These are phyloP conservation scores for Parazoanthus atlanticus DNA, from an alignment of 92 coral and sea anemone species.

Conservation along the genomic window DNA sequence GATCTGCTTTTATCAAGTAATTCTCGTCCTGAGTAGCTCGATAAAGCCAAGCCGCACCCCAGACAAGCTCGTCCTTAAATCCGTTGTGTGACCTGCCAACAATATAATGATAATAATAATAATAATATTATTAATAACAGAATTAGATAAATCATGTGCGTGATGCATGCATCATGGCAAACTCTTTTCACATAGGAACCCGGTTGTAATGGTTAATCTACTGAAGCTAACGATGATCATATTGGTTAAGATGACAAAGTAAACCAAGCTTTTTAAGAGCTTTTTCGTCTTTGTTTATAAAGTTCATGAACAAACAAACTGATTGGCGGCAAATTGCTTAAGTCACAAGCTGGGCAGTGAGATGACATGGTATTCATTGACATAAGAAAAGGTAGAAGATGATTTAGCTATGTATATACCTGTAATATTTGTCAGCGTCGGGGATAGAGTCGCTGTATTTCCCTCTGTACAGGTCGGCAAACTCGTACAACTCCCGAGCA, in stretches of 20 bases:
- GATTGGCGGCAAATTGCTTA: neutral
- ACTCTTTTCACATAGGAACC: neutral
- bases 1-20: conserved; percentile 79
- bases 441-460: conserved; percentile 61
- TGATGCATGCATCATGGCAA: neutral
- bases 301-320: neutral
- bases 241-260: neutral
- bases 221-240: no score
- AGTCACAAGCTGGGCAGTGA: neutral
- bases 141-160: neutral
- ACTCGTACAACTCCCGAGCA: conserved; percentile 50
- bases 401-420: neutral
- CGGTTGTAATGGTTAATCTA: neutral
- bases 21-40: conserved; percentile 65
- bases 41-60: conserved; percentile 96
- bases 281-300: neutral
- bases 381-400: neutral
- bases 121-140: neutral
- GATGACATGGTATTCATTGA: neutral
- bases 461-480: conserved; percentile 66
- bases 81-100: conserved; percentile 61
- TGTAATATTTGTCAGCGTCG: conserved; percentile 53
- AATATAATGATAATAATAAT: neutral
- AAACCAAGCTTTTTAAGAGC: neutral
- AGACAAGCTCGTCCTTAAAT: conserved; percentile 81